Conservation (phyloP, 2,888 invertebrate genomes). For the Phymatocera aterrima region DNA sequence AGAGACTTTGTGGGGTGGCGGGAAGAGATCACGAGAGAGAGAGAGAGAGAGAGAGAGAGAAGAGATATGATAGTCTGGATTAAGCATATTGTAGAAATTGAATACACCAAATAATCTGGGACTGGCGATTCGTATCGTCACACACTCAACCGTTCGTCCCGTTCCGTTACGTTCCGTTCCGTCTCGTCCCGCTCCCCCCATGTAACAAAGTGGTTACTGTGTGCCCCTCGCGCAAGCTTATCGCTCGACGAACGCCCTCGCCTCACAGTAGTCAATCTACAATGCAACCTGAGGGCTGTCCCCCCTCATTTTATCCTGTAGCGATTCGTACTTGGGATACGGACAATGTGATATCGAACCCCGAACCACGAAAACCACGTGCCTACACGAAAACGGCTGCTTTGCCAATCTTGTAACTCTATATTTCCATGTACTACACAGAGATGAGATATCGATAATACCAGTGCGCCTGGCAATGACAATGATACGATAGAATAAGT, state of each 20-base stretch:
- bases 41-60: neutral
- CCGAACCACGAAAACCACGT: too few relatives aligned
- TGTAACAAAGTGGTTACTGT: conserved; percentile 69
- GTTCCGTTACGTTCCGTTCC: too few relatives aligned
- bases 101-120: conserved; percentile 67
- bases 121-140: conserved; percentile 59
- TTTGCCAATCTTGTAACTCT: conserved; percentile 36
- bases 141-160: conserved; percentile 70
- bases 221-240: conserved; percentile 35
- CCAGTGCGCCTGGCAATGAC: too few relatives aligned
- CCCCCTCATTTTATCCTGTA: conserved; percentile 2
- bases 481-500: conserved; percentile 8
- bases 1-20: too few relatives aligned
- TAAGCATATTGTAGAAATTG: conserved; percentile 65
- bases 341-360: conserved; percentile 36
- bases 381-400: conserved; percentile 7
- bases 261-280: conserved; percentile 19
- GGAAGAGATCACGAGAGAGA: too few relatives aligned
- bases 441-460: too few relatives aligned
- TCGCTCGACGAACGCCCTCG: conserved; percentile 43
- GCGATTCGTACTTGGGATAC: conserved; percentile 35
- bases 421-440: conserved; percentile 31
- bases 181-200: too few relatives aligned
- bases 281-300: conserved; percentile 15
- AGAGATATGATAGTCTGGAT: conserved; percentile 50